Evolutionary conservation across 1,140 invertebrate genomes (phyloP).

Genomic region (Dermatophagoides farinae): DNA sequence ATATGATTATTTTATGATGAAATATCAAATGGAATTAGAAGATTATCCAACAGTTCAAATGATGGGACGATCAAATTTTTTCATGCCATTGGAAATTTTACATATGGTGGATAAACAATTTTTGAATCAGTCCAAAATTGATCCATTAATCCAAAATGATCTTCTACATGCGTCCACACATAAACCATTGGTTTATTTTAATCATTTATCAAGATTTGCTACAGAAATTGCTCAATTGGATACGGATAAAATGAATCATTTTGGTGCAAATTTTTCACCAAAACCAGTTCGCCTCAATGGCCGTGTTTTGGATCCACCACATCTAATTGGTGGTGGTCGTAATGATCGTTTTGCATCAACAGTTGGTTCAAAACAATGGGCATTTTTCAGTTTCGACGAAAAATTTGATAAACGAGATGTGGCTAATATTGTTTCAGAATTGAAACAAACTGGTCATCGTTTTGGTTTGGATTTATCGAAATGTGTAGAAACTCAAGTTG

Average conservation of each 20-base stretch:
- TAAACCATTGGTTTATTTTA: background rate
- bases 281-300: conserved; percentile 15
- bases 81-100: too few relatives aligned
- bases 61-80: too few relatives aligned
- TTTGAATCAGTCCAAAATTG: background rate
- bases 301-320: conserved; percentile 12
- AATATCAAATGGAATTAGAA: too few relatives aligned
- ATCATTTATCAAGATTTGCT: background rate
- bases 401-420: background rate
- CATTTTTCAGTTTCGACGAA: background rate
- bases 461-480: background rate
- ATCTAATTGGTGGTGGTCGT: background rate
- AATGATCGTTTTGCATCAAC: background rate
- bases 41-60: too few relatives aligned
- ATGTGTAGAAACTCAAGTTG: too few relatives aligned
- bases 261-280: conserved; percentile 16
- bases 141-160: background rate
- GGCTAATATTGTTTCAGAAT: background rate
- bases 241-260: conserved; percentile 19
- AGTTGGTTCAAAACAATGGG: background rate
- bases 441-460: background rate
- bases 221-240: background rate
- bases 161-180: background rate
- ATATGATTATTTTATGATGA: too few relatives aligned
- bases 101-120: background rate